A percentile compares a stretch with the other conserved stretches of the same genome.
phyloP scores from a whole-genome alignment of 2,113 vertebrate species.

The Zosterops borbonicus region DNA sequence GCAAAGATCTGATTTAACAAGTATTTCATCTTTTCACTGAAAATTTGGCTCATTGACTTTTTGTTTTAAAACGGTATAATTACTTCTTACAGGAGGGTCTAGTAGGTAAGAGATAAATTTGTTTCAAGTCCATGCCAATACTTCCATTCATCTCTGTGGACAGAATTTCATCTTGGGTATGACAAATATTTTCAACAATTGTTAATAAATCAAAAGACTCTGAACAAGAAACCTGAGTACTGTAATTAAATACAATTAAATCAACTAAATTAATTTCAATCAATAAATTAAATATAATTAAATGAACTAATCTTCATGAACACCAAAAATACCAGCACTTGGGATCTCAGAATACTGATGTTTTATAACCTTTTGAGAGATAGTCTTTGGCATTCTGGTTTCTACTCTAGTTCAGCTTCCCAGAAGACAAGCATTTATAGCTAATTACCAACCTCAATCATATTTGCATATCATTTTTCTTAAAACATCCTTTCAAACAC shows the following conservation, averaged over 20 bases:
- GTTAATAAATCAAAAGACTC: background rate
- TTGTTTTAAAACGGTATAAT: background rate
- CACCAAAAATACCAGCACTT: constrained; percentile 35
- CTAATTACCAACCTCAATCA: constrained; percentile 24
- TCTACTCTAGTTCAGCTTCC: background rate
- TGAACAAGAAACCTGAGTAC: background rate
- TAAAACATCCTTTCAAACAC: background rate
- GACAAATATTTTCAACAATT: constrained; percentile 4
- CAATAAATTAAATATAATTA: constrained; percentile 47
- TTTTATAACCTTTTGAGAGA: background rate
- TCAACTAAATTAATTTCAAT: constrained; percentile 9
- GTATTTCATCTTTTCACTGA: background rate
- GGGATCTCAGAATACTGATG: background rate
- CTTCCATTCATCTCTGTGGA: background rate
- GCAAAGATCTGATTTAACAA: background rate
- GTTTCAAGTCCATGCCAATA: background rate
- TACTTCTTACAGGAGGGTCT: background rate
- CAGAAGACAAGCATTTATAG: constrained; percentile 38
- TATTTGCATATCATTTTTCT: constrained; percentile 17
- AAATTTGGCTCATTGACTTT: background rate
- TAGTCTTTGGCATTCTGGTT: constrained; percentile 5
- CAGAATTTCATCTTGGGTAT: background rate
- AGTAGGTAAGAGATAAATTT: background rate
- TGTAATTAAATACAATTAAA: constrained; percentile 34
- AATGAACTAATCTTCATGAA: background rate